Evolutionary conservation across 2,113 vertebrate species (phyloP).

Genomic region (Puffinus mauretanicus): DNA sequence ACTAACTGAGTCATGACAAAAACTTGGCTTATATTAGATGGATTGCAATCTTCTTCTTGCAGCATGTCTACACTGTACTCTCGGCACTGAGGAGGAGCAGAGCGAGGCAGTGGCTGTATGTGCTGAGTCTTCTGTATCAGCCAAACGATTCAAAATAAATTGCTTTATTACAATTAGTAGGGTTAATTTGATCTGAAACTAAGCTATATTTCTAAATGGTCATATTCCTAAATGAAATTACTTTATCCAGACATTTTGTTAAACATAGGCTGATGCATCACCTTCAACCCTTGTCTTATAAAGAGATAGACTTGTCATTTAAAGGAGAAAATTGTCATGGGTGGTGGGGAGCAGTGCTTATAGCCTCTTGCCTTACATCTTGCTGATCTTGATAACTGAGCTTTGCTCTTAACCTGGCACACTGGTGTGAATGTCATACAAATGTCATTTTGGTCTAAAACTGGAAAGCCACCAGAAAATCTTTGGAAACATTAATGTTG

Average conservation of each 20-base stretch:
- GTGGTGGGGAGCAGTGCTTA: background rate
- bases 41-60: background rate
- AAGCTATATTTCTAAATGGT: background rate
- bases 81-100: background rate
- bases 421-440: background rate
- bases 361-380: background rate
- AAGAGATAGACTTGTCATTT: background rate
- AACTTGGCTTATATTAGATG: background rate
- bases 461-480: background rate
- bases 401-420: background rate
- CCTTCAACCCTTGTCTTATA: background rate
- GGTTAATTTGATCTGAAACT: background rate
- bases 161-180: background rate
- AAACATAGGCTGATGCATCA: background rate
- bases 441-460: background rate
- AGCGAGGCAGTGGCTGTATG: background rate
- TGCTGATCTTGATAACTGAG: background rate
- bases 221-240: background rate
- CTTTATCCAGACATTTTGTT: background rate
- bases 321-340: background rate
- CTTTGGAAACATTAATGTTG: background rate
- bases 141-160: background rate
- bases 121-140: background rate
- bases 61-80: background rate
- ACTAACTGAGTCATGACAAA: background rate